phyloP scores from a whole-genome alignment of 2,797 vertebrate species.

The Chromis chromis region DNA sequence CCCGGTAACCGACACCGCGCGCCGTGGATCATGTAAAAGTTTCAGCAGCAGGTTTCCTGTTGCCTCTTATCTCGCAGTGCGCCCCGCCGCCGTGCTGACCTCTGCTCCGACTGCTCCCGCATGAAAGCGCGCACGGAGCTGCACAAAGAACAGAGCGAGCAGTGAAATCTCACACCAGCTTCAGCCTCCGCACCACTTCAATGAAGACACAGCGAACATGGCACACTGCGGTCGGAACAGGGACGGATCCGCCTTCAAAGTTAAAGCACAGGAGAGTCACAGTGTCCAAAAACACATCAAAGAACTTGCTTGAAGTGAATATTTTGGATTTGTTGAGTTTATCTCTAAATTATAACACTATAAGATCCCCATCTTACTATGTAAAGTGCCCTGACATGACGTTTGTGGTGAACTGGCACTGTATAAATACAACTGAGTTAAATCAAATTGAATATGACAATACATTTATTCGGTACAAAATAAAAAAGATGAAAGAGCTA shows the following conservation, averaged over 20 bases:
- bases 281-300: neutral
- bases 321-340: too few species aligned
- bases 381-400: too few species aligned
- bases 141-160: conserved; percentile 14
- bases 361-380: too few species aligned
- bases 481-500: too few species aligned
- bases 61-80: neutral
- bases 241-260: neutral
- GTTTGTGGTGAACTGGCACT: too few species aligned
- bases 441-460: too few species aligned
- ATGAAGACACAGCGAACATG: neutral
- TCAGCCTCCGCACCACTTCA: neutral
- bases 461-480: too few species aligned
- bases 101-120: neutral
- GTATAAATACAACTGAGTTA: too few species aligned
- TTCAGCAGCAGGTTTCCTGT: neutral
- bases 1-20: neutral
- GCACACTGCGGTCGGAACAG: neutral
- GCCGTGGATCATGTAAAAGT: conserved; percentile 4
- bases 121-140: neutral
- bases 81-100: neutral
- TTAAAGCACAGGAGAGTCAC: conserved; percentile 18
- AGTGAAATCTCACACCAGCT: conserved; percentile 20
- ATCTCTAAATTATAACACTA: too few species aligned
- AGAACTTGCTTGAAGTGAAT: too few species aligned